Evolutionary conservation across 1,140 invertebrate genomes (phyloP), one percentile per base, ranked within the genome.

Genomic region (Trachymyrmex septentrionalis): DNA sequence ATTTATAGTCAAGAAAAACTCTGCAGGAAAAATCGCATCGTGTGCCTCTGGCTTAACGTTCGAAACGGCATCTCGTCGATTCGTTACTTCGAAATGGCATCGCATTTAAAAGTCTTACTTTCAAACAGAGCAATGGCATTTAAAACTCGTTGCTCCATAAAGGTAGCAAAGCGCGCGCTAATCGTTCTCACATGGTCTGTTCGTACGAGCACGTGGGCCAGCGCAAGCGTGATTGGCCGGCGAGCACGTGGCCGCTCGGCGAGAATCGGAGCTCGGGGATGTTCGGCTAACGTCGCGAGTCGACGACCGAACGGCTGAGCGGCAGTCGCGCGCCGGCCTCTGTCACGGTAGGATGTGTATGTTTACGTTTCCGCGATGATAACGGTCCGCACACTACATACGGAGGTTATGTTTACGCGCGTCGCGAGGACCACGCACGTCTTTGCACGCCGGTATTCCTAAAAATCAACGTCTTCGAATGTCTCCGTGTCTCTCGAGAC

Each of bases 281-380:
- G 53, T 72, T 86, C 90, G 90, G 87, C 4, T 44, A 30, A 59
- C 24, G 76, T 86, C 88, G 87, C 38, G 72, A 90, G 89, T 87
- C 86, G 91, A 82, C 81, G 85, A 48, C 66, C 78, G 88, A 89
- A 86, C 85, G 73, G 87, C 76, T 80, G 85, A 61, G 50, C 69
- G 91, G 88, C 94, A 95, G 95, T 95, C 93, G 94, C 93, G 94
- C 95, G 94, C 93, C 93, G 93, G 94, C 94, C 94, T 94, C 94
- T 95, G 94, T 90, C 92, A 94, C 90, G 93, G 84, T 85, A 91
- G 78, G 93, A 85, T 93, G 89, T 91, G 92, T 93, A 87, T 92
- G 88, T 93, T 91, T 92, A 89, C 19, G 86, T 91, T 84, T 86
- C 73, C 85, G 86, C 67, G 87, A 88, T 86, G 78, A 90, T 72